Conservation (phyloP, 2,113 vertebrate species). For the Donacobius atricapilla region DNA sequence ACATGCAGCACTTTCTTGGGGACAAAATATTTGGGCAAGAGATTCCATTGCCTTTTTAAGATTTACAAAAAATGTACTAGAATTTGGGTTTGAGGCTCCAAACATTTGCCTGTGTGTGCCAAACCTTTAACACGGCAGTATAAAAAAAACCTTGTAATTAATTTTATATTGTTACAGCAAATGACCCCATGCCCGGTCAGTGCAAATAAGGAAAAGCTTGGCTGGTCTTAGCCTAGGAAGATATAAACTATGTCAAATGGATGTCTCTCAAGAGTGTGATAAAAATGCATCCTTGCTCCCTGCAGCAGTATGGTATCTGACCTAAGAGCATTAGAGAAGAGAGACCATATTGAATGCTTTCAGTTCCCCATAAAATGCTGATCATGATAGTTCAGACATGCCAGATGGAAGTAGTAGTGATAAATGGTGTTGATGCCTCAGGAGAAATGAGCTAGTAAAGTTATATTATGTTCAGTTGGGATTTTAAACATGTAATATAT, state of each 20-base stretch:
- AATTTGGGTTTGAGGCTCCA: neutral
- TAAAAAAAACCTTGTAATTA: neutral
- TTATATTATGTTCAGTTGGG: slow-evolving; percentile 73
- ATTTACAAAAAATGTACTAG: neutral
- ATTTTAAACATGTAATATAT: slow-evolving; percentile 68
- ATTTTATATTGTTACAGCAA: slow-evolving; percentile 43
- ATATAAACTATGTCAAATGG: slow-evolving; percentile 59
- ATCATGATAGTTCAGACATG: slow-evolving; percentile 70
- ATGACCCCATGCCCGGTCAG: slow-evolving; percentile 63
- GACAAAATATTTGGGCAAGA: neutral
- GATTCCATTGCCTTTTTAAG: neutral
- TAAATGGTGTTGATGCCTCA: slow-evolving; percentile 73
- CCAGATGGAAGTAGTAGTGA: slow-evolving; percentile 73
- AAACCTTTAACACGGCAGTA: neutral
- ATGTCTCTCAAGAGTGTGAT: slow-evolving; percentile 68
- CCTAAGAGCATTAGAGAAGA: slow-evolving; percentile 65
- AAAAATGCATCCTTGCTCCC: slow-evolving; percentile 65
- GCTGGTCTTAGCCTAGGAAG: slow-evolving; percentile 58
- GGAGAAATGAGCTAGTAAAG: slow-evolving; percentile 73
- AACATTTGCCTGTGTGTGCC: neutral
- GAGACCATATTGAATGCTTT: slow-evolving; percentile 67
- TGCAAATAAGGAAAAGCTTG: slow-evolving; percentile 62
- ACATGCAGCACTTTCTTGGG: neutral
- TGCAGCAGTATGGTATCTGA: slow-evolving; percentile 66
- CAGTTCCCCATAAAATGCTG: slow-evolving; percentile 76